Conservation (phyloP, 2,113 vertebrate species). For the Triplophysa tibetana region DNA sequence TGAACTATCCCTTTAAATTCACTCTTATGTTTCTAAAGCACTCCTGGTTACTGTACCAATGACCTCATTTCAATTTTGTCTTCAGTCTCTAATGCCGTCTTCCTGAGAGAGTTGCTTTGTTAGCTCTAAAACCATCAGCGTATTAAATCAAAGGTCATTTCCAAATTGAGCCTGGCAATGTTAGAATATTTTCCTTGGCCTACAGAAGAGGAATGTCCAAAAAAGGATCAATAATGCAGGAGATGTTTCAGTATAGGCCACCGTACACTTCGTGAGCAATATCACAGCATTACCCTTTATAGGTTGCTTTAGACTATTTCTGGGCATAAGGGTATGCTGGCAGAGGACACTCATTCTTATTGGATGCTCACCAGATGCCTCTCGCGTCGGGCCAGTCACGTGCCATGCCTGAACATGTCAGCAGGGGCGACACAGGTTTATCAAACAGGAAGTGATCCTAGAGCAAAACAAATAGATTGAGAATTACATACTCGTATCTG, state of each 20-base stretch:
- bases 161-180: background rate
- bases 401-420: slow-evolving; percentile 78
- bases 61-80: slow-evolving; percentile 5
- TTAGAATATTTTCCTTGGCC: background rate
- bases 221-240: slow-evolving; percentile 61
- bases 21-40: no score
- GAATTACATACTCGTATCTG: background rate
- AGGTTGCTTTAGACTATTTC: slow-evolving; percentile 50
- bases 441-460: slow-evolving; percentile 80
- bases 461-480: slow-evolving; percentile 21
- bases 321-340: slow-evolving; percentile 37
- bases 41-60: background rate
- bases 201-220: slow-evolving; percentile 13
- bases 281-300: background rate
- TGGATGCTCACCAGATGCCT: slow-evolving; percentile 72
- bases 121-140: slow-evolving; percentile 22
- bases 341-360: background rate
- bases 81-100: background rate
- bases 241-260: slow-evolving; percentile 13
- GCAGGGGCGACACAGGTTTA: slow-evolving; percentile 76
- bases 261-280: slow-evolving; percentile 58
- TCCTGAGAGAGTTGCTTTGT: slow-evolving; percentile 14
- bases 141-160: slow-evolving; percentile 16
- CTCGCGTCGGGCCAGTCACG: slow-evolving; percentile 78
- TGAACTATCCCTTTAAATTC: background rate